phyloP scores from a whole-genome alignment of 2,797 vertebrate species.

The Glyptemys insculpta region DNA sequence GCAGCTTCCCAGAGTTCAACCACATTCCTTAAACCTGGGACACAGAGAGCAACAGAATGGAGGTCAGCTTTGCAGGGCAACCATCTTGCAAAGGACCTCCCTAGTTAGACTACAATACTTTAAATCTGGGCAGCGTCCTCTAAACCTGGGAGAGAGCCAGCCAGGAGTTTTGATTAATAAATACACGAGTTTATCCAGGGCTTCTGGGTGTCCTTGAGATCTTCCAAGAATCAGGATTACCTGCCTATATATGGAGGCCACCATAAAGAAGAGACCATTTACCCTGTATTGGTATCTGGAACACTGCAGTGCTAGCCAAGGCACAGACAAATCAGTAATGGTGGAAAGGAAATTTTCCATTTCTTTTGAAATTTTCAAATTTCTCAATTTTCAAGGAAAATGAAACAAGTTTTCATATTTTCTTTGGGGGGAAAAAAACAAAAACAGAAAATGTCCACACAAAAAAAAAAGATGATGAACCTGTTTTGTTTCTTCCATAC shows the following conservation, averaged over 20 bases:
- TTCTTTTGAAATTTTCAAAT: constrained; percentile 48
- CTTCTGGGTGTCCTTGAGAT: not conserved
- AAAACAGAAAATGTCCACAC: not conserved
- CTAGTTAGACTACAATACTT: not conserved
- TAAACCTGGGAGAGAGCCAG: not conserved
- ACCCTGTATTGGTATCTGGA: not conserved
- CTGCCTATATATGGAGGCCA: not conserved
- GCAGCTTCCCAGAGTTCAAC: not conserved
- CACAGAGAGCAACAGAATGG: not conserved
- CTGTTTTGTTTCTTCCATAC: not conserved
- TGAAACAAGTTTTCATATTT: not conserved
- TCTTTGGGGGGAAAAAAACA: not conserved
- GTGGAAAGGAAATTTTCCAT: constrained; percentile 12
- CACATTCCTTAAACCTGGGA: not conserved
- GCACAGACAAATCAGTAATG: not conserved
- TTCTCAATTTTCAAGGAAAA: constrained; percentile 47
- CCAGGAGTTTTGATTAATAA: not conserved
- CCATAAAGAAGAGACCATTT: not conserved
- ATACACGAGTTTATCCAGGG: accelerated
- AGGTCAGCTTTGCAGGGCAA: not conserved
- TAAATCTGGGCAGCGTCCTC: not conserved
- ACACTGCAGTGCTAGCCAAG: not conserved
- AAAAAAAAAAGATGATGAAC: not conserved
- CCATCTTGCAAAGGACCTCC: accelerated
- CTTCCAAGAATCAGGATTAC: not conserved